Evolutionary conservation across 2,797 vertebrate species (phyloP).

Genomic region (Typhlichthys subterraneus): DNA sequence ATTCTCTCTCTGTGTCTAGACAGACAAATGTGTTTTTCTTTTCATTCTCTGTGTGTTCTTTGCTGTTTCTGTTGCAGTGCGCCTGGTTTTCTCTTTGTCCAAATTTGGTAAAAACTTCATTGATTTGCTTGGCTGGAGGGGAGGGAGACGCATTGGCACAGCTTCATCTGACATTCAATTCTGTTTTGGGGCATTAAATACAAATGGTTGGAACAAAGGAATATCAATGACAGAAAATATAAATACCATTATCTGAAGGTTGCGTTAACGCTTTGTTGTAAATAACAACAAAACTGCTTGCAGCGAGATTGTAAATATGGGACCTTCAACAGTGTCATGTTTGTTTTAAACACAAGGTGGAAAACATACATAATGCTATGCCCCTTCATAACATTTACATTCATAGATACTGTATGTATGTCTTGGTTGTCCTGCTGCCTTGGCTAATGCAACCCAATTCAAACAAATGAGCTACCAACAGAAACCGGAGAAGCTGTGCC

Average conservation of each 20-base stretch:
- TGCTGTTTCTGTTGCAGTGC: slow-evolving; percentile 20
- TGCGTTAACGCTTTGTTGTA: too few relatives aligned
- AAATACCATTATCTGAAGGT: too few relatives aligned
- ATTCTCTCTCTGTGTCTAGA: slow-evolving; percentile 25
- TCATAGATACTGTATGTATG: too few relatives aligned
- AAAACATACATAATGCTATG: too few relatives aligned
- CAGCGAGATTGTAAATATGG: too few relatives aligned
- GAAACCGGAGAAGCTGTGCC: slow-evolving; percentile 27
- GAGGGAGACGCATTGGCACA: background rate
- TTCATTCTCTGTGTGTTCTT: slow-evolving; percentile 18
- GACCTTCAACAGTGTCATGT: too few relatives aligned
- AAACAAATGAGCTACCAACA: too few relatives aligned
- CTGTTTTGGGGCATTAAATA: slow-evolving; percentile 7
- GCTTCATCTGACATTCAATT: slow-evolving; percentile 3
- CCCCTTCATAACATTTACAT: too few relatives aligned
- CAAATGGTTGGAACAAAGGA: slow-evolving; percentile 4
- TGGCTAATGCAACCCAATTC: too few relatives aligned
- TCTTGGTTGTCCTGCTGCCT: too few relatives aligned
- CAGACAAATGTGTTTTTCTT: slow-evolving; percentile 28
- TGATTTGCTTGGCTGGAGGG: slow-evolving; percentile 11
- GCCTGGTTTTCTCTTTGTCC: slow-evolving; percentile 19
- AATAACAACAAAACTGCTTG: too few relatives aligned
- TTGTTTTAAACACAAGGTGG: too few relatives aligned
- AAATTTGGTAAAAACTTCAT: slow-evolving; percentile 12
- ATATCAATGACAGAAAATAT: background rate